A percentile compares a stretch with the other conserved stretches of the same genome.
Conservation (phyloP, 2,888 invertebrate species). For the Plebejus melissa region DNA sequence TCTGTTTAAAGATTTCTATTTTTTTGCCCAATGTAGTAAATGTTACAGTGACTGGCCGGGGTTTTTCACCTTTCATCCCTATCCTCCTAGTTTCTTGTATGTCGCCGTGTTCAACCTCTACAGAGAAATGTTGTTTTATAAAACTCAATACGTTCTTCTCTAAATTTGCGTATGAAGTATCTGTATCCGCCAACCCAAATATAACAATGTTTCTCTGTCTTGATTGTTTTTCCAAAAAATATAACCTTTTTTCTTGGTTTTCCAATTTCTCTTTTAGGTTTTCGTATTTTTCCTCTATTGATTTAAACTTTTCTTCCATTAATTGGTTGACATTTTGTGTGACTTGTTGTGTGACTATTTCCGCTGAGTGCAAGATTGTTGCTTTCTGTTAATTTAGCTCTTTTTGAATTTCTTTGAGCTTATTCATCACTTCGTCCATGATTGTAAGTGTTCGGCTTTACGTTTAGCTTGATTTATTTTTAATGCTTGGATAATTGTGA, state of each 20-base stretch:
- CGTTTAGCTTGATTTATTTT: no score
- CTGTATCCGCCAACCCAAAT: slow-evolving; percentile 25
- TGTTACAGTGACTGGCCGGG: no score
- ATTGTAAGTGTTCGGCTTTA: neutral
- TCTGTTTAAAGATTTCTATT: no score
- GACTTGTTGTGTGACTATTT: no score
- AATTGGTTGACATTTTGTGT: slow-evolving; percentile 26
- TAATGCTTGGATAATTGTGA: no score
- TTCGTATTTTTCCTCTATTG: slow-evolving; percentile 4
- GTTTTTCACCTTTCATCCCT: no score
- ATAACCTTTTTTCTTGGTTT: slow-evolving; percentile 29
- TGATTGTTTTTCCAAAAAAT: slow-evolving; percentile 26
- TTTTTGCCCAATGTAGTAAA: no score
- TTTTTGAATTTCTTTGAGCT: slow-evolving; percentile 26
- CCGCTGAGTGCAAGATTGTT: slow-evolving; percentile 10
- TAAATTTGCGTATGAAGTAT: slow-evolving; percentile 1
- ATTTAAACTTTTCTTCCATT: slow-evolving; percentile 29
- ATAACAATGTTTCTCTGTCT: slow-evolving; percentile 26
- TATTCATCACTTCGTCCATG: slow-evolving; percentile 26
- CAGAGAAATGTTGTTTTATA: neutral
- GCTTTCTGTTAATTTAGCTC: slow-evolving; percentile 29
- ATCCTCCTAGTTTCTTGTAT: no score
- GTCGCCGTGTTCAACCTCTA: no score
- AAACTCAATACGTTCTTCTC: neutral
- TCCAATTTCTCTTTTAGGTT: neutral